Evolutionary conservation across 2,113 vertebrate species (phyloP).

Genomic region (Tragelaphus scriptus): DNA sequence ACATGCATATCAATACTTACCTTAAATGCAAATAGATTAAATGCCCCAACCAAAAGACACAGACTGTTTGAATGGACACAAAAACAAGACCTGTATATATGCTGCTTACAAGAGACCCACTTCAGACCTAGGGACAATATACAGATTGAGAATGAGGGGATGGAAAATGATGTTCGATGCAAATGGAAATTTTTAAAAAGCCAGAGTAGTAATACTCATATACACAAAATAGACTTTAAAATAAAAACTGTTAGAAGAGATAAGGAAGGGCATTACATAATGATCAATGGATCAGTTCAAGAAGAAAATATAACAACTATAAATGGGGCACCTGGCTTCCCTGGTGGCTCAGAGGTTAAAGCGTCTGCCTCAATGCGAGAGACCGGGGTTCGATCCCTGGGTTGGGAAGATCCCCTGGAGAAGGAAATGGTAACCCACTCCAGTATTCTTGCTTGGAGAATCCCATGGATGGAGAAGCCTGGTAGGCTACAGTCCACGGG

Average conservation of each 20-base stretch:
- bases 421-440: too few species aligned
- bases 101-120: background rate
- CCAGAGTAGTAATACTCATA: background rate
- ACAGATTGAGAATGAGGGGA: background rate
- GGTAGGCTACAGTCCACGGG: too few species aligned
- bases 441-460: too few species aligned
- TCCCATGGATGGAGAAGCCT: too few species aligned
- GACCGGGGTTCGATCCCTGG: too few species aligned
- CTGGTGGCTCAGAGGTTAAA: too few species aligned
- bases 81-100: background rate
- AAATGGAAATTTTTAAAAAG: background rate
- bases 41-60: background rate
- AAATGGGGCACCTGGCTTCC: background rate
- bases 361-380: too few species aligned
- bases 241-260: background rate
- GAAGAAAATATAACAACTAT: background rate
- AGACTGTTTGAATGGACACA: background rate
- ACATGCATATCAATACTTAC: background rate
- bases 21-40: background rate
- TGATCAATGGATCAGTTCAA: background rate
- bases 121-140: background rate
- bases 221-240: background rate
- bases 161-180: background rate
- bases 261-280: background rate
- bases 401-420: too few species aligned